phyloP scores from a whole-genome alignment of 2,797 vertebrate genomes.

The Busarellus nigricollis region DNA sequence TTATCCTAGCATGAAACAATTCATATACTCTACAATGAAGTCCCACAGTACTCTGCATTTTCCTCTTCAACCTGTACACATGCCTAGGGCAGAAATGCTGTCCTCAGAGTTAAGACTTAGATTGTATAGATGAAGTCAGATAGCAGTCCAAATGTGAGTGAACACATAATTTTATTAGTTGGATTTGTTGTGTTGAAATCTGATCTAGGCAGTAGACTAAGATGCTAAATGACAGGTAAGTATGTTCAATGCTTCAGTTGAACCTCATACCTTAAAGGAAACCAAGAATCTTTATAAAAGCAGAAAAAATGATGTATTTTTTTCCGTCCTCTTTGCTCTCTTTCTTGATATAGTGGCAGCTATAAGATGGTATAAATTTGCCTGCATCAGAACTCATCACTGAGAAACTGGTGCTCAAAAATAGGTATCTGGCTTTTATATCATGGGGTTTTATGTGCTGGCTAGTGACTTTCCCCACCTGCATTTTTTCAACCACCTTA shows the following conservation, averaged over 20 bases:
- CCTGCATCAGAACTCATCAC: background rate
- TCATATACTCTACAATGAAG: background rate
- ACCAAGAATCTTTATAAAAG: background rate
- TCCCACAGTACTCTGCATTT: background rate
- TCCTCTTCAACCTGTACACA: background rate
- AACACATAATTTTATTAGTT: accelerated
- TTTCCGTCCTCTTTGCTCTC: background rate
- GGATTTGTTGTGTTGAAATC: background rate
- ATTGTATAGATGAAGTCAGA: background rate
- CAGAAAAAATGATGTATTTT: background rate
- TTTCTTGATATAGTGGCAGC: background rate
- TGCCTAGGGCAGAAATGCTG: background rate
- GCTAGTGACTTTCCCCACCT: background rate
- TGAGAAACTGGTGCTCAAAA: background rate
- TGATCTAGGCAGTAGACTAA: background rate
- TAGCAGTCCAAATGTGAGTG: background rate
- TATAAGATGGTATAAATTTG: background rate
- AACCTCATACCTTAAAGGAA: background rate
- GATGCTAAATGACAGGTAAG: background rate
- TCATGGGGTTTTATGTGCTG: background rate
- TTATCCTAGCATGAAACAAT: background rate
- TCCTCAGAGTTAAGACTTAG: background rate
- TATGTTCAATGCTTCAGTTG: background rate
- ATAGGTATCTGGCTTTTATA: background rate
- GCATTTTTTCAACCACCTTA: background rate